Evolutionary conservation across 2,797 vertebrate species (phyloP), one percentile per base, ranked within the genome.

Genomic region (Numenius phaeopus): DNA sequence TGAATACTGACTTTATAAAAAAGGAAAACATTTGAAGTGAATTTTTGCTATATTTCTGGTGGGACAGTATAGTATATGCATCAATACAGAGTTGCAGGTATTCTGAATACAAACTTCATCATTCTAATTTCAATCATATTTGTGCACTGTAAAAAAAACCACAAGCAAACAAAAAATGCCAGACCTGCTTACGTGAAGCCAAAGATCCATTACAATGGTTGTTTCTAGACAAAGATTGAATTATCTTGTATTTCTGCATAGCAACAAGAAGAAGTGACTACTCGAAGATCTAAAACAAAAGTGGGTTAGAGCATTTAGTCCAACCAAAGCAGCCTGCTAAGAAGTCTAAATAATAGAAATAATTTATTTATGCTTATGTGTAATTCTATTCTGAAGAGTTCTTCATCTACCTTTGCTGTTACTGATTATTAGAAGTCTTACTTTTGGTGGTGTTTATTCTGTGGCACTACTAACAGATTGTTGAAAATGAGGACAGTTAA

Each of bases 401-500:
- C 42, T 37, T 39, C 21, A 55, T 54, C 44, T 83, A 40, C 61
- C 23, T 62, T 93, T 71, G 24, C 21, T 93, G 24, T 27, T 84
- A 78, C 5, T 11, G 84, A 40, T 76, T 94, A 83, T 58, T 78
- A 76, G n/a, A 83, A 65, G 21, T 76, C 40, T 90, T 57, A 59
- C 14, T 67, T 40, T 20, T 13, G 27, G 22, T 88, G 9, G 9
- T 47, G 57, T 78, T 93, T 34, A 61, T 89, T 96, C 88, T 89
- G 80, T 83, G 30, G 10, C 20, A 76, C 7, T 54, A 81, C 66
- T 87, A 93, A 86, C 24, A 86, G 26, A 50, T 94, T 87, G 46
- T 32, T 90, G 87, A 88, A 85, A 97, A 93, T 86, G 19, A 92
- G 55, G 18, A 73, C 1, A 11, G 14, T 24, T 70, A 58, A 93